phyloP scores from a whole-genome alignment of 2,113 vertebrate species.

The Smithornis capensis region DNA sequence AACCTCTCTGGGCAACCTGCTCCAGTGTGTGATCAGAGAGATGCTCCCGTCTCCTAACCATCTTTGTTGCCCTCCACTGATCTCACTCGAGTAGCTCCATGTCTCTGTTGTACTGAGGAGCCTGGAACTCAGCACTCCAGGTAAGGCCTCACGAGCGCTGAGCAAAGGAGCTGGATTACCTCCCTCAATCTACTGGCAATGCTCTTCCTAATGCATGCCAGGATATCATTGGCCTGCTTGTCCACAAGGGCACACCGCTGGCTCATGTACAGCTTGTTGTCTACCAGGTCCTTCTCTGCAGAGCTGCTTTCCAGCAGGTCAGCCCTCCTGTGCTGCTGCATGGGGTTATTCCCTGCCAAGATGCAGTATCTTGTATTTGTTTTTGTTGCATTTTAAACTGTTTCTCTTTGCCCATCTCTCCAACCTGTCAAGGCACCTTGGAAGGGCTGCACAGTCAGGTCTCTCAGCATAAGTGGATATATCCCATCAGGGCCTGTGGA shows the following conservation, averaged over 20 bases:
- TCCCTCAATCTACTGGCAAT: rapidly evolving
- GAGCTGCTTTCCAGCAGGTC: neutral
- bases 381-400: neutral
- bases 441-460: neutral
- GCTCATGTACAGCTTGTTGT: neutral
- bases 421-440: neutral
- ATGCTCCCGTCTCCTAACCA: neutral
- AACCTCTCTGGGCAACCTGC: neutral
- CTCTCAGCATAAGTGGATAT: neutral
- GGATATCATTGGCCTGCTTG: neutral
- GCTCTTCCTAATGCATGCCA: rapidly evolving
- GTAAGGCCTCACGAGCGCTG: neutral
- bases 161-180: neutral
- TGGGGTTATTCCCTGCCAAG: neutral
- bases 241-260: neutral
- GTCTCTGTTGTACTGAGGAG: neutral
- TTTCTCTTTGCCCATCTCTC: neutral
- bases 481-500: neutral
- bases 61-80: neutral
- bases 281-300: neutral
- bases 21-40: neutral
- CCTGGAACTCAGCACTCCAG: neutral
- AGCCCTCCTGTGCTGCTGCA: neutral
- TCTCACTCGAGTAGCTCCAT: neutral
- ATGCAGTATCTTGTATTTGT: neutral